Evolutionary conservation across 2,797 vertebrate genomes (phyloP).

Genomic region (Arremon brunneinucha): DNA sequence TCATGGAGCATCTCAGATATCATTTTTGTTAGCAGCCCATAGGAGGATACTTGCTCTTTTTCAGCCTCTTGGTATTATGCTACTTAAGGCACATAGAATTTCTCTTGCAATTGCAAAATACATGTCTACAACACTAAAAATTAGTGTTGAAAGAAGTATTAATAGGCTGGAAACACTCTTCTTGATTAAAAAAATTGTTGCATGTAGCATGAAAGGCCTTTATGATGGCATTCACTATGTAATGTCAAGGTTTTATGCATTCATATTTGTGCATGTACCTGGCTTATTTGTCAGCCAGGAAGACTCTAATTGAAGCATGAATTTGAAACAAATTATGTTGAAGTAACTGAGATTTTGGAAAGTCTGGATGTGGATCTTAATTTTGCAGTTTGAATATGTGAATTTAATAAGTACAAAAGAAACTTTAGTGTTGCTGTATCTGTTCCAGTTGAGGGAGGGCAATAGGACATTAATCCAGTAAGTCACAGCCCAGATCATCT

Average conservation of each 20-base stretch:
- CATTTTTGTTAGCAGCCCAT: not conserved
- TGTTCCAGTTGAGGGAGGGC: not conserved
- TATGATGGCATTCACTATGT: not conserved
- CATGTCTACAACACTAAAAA: not conserved
- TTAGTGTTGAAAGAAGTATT: not conserved
- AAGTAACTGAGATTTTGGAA: not conserved
- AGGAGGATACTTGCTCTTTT: not conserved
- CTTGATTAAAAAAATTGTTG: not conserved
- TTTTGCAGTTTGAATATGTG: not conserved
- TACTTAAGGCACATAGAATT: not conserved
- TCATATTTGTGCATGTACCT: not conserved
- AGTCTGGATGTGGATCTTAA: not conserved
- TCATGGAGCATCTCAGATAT: not conserved
- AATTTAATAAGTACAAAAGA: not conserved
- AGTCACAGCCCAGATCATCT: not conserved
- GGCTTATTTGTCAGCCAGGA: not conserved
- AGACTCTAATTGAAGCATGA: not conserved
- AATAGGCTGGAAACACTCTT: not conserved
- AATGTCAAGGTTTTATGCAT: not conserved
- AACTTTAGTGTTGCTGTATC: not conserved
- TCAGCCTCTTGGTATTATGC: not conserved
- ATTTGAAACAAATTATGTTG: not conserved
- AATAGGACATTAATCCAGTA: not conserved
- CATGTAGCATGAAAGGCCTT: not conserved
- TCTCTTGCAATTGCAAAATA: not conserved